Percentiles rank a stretch among this genome's conserved stretches.
Conservation (phyloP, 2,797 vertebrate genomes). For the Aphelocoma californica region DNA sequence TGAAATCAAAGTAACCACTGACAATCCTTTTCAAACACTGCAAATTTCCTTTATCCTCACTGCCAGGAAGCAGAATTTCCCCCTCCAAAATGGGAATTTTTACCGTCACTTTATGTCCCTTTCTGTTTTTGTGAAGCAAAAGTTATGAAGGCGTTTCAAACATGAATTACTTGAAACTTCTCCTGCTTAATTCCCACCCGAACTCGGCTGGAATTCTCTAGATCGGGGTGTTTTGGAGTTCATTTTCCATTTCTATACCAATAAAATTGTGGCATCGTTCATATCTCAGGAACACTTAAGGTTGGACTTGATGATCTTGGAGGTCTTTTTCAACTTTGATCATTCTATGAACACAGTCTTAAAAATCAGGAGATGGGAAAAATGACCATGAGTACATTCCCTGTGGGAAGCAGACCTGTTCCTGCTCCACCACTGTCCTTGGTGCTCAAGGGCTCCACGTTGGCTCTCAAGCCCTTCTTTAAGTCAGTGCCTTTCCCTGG, state of each 20-base stretch:
- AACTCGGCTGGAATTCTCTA: neutral
- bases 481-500: accelerated
- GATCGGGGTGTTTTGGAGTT: neutral
- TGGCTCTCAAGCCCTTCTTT: neutral
- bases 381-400: no score
- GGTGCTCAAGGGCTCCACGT: accelerated
- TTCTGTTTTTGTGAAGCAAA: neutral
- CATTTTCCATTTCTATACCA: neutral
- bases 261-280: neutral
- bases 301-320: neutral
- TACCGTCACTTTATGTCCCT: neutral
- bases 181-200: neutral
- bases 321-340: neutral
- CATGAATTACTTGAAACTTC: neutral
- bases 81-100: neutral
- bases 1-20: neutral
- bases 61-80: neutral
- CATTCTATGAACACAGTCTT: neutral
- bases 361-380: neutral
- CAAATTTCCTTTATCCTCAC: neutral
- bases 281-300: neutral
- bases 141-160: neutral
- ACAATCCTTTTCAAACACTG: neutral
- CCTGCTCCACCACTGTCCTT: neutral
- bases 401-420: no score